Conservation (phyloP, 2,113 vertebrate species). For the Pontoporia blainvillei region DNA sequence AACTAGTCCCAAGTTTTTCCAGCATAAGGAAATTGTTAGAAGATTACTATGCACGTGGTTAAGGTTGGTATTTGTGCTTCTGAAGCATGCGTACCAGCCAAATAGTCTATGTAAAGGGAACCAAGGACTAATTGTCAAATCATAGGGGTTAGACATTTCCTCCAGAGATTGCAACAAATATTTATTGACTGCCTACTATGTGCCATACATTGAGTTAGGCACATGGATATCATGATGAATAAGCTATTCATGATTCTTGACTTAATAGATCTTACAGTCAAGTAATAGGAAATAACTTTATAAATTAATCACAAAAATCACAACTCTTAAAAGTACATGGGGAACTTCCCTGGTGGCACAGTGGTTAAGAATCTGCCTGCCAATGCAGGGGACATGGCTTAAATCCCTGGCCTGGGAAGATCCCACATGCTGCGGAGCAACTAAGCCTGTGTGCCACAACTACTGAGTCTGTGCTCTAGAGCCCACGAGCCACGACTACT, state of each 20-base stretch:
- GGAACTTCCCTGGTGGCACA: no score
- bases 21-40: background rate
- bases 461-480: no score
- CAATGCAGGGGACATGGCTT: no score
- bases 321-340: background rate
- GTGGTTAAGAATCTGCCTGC: no score
- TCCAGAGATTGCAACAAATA: background rate
- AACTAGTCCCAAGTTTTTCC: background rate
- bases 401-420: no score
- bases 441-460: no score
- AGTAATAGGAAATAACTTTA: background rate
- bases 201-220: background rate
- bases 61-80: background rate
- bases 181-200: background rate
- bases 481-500: no score
- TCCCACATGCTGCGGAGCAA: no score
- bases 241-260: background rate
- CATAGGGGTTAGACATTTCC: background rate
- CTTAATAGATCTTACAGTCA: background rate
- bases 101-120: background rate
- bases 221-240: background rate
- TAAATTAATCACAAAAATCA: background rate
- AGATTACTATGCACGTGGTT: background rate
- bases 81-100: background rate
- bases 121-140: background rate